Evolutionary conservation across 2,797 vertebrate species (phyloP).

Genomic region (Rhincodon typus): DNA sequence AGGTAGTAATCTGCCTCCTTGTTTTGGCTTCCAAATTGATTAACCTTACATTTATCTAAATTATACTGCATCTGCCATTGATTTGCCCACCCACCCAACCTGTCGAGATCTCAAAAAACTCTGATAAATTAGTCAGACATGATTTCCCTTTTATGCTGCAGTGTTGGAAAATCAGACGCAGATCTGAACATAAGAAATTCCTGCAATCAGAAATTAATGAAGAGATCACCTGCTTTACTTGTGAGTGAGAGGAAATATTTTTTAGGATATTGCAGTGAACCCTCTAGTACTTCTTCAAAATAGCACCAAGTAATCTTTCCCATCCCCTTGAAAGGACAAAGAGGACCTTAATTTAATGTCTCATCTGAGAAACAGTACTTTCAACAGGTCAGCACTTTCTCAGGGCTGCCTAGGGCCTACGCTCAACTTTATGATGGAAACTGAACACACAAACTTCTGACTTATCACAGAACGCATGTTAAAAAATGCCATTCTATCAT

Average conservation of each 20-base stretch:
- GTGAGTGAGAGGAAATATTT: background rate
- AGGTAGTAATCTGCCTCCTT: too few species aligned
- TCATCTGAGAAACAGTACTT: background rate
- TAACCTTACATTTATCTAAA: too few species aligned
- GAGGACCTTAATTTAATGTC: background rate
- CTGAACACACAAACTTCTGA: background rate
- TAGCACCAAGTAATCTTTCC: background rate
- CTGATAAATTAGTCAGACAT: too few species aligned
- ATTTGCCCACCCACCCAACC: too few species aligned
- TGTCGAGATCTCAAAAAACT: too few species aligned
- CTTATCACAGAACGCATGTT: background rate
- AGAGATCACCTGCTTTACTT: too few species aligned
- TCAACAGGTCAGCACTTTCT: background rate
- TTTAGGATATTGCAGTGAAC: background rate
- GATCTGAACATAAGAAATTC: background rate
- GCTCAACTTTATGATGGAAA: background rate
- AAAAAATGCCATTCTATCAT: background rate
- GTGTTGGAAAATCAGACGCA: background rate
- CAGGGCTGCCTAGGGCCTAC: background rate
- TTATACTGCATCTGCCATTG: too few species aligned
- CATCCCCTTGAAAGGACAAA: background rate
- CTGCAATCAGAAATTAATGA: background rate
- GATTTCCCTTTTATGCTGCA: too few species aligned
- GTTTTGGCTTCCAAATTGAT: too few species aligned
- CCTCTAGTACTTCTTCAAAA: background rate